These are phyloP conservation scores for Varecia variegata DNA, from an alignment of 2,797 vertebrate species.

Conservation along the genomic window DNA sequence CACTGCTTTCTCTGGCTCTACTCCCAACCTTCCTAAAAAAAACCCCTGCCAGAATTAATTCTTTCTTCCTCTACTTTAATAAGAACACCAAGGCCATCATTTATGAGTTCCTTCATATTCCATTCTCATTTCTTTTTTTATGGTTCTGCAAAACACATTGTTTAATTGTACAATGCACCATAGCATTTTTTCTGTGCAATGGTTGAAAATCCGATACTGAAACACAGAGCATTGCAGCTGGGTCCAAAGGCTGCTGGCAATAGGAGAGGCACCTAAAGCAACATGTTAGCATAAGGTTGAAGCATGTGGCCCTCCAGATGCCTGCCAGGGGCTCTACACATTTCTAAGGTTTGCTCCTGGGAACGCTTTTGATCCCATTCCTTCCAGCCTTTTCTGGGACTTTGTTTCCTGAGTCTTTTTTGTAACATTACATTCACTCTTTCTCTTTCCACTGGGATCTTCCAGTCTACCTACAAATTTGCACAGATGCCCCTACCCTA, in stretches of 20 bases:
- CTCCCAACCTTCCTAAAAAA: not conserved
- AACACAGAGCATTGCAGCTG: not conserved
- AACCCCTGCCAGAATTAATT: not conserved
- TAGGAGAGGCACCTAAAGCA: not conserved
- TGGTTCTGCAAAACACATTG: not conserved
- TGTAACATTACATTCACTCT: not conserved
- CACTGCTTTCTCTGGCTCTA: not conserved
- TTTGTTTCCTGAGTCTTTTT: not conserved
- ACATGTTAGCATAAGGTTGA: not conserved
- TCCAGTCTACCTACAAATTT: not conserved
- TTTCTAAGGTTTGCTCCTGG: not conserved
- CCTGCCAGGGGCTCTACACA: not conserved
- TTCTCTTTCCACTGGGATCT: not conserved
- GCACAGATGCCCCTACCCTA: not conserved
- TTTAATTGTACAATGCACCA: not conserved
- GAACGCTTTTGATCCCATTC: not conserved
- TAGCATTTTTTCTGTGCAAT: not conserved
- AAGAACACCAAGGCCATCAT: not conserved
- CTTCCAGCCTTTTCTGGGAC: not conserved
- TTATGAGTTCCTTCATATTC: not conserved
- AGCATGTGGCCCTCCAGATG: not conserved
- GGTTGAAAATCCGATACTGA: not conserved
- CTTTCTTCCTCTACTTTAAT: not conserved
- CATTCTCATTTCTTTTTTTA: not conserved
- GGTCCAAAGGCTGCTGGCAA: not conserved